Conservation (phyloP, 2,113 vertebrate species). For the Heliornis fulica region DNA sequence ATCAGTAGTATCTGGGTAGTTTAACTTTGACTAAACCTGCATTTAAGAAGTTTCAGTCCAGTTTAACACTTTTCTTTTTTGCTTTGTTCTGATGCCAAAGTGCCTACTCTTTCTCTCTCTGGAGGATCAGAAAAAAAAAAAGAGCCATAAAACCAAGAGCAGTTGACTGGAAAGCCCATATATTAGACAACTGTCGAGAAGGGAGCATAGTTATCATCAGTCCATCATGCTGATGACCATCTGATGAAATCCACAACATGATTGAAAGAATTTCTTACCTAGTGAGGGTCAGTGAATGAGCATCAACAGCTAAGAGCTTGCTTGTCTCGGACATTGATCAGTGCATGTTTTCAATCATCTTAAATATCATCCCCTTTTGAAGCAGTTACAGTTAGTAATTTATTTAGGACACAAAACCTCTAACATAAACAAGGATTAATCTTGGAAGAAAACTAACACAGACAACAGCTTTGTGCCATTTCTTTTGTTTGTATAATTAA, state of each 20-base stretch:
- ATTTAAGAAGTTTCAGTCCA: neutral
- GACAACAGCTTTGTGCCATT: slow-evolving; percentile 14
- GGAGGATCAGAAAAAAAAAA: neutral
- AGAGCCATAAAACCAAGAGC: neutral
- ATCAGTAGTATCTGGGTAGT: neutral
- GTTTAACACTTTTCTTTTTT: neutral
- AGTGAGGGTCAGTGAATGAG: neutral
- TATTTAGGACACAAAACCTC: slow-evolving; percentile 13
- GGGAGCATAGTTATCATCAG: neutral
- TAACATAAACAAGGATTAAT: slow-evolving; percentile 15
- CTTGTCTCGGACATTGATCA: neutral
- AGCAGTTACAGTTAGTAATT: slow-evolving; percentile 25
- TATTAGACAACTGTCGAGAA: neutral
- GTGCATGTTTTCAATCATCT: neutral
- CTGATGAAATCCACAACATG: neutral
- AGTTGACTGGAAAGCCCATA: neutral
- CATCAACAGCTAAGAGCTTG: neutral
- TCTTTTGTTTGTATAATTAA: slow-evolving; percentile 65
- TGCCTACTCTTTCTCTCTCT: neutral
- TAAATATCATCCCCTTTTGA: slow-evolving; percentile 6
- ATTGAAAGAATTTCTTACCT: neutral
- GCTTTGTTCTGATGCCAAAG: neutral
- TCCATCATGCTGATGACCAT: neutral
- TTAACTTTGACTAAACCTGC: neutral
- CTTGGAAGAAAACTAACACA: slow-evolving; percentile 34